Conservation (phyloP, 2,113 vertebrate species). For the Tonatia bakeri region DNA sequence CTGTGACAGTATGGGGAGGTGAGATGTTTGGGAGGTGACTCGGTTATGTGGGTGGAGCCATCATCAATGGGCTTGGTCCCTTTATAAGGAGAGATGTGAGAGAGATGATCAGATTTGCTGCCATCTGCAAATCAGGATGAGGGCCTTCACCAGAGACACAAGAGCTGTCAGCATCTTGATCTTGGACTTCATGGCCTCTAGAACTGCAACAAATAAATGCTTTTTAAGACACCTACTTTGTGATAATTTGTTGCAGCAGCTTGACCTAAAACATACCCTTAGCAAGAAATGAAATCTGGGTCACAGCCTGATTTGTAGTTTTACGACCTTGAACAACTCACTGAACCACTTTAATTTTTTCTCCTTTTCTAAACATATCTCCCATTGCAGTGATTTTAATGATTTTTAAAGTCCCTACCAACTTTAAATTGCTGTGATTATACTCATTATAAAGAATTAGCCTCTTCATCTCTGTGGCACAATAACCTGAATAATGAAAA, state of each 20-base stretch:
- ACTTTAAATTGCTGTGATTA: slow-evolving; percentile 30
- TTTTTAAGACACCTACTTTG: background rate
- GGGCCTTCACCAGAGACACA: background rate
- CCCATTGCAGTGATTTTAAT: background rate
- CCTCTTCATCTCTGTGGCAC: background rate
- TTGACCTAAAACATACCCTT: background rate
- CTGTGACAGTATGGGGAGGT: background rate
- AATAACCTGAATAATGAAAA: slow-evolving; percentile 48
- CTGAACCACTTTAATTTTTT: background rate
- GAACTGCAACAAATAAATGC: background rate
- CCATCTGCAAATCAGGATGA: background rate
- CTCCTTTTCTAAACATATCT: background rate
- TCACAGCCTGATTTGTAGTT: background rate
- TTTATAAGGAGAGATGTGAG: background rate
- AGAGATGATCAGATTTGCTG: background rate
- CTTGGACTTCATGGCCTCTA: background rate
- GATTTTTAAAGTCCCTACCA: background rate
- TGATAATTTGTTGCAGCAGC: background rate
- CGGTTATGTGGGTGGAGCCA: background rate
- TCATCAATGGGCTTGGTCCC: background rate
- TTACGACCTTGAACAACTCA: background rate
- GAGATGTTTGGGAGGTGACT: background rate
- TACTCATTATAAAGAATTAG: background rate
- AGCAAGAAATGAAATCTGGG: background rate
- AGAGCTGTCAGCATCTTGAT: background rate